These are phyloP conservation scores for Mus musculus DNA, from an alignment of 2,113 vertebrate species.

Conservation along the genomic window DNA sequence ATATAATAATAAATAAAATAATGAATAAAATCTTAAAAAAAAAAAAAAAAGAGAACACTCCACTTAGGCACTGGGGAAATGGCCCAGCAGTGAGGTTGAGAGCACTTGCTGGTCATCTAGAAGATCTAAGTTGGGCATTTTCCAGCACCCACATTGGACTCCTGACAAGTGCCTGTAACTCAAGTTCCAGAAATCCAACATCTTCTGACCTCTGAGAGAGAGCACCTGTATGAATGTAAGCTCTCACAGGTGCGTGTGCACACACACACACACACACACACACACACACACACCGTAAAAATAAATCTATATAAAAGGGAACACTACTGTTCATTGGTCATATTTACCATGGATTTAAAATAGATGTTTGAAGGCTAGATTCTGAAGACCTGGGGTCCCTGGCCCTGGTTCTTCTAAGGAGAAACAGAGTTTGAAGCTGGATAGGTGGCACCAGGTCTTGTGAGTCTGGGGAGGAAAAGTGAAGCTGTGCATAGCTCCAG, in stretches of 20 bases:
- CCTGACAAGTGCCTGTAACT: neutral
- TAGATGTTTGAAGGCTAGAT: neutral
- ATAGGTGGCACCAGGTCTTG: neutral
- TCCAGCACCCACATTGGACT: neutral
- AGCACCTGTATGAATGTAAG: neutral
- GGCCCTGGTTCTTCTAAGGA: neutral
- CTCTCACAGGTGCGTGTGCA: rapidly evolving
- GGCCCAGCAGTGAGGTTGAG: neutral
- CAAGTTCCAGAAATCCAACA: neutral
- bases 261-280: neutral
- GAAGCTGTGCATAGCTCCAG: neutral
- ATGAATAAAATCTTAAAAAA: no score
- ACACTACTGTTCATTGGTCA: neutral
- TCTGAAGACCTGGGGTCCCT: neutral
- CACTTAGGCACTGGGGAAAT: neutral
- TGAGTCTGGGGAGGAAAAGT: neutral
- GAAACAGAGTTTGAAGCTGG: neutral
- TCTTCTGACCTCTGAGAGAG: neutral
- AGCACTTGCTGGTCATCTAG: neutral
- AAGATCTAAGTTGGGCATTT: neutral
- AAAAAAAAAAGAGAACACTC: neutral
- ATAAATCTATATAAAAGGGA: neutral
- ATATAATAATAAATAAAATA: no score
- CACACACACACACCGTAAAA: neutral
- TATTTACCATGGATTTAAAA: constrained; percentile 33